phyloP scores from a whole-genome alignment of 2,797 vertebrate genomes.

The Spinus olivaceus region DNA sequence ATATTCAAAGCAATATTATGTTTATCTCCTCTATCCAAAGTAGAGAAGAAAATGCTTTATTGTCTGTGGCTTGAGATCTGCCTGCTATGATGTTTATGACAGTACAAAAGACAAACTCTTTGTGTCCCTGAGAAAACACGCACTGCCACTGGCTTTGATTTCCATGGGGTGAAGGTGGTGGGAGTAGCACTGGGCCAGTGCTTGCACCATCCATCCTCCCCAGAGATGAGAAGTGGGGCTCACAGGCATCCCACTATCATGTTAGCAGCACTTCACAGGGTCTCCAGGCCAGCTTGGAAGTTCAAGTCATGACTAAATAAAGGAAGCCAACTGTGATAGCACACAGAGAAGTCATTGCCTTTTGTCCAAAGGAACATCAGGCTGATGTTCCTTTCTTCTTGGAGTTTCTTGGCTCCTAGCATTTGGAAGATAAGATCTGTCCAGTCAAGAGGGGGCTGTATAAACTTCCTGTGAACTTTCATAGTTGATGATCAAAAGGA shows the following conservation, averaged over 20 bases:
- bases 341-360: neutral
- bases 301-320: neutral
- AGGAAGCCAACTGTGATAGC: neutral
- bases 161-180: neutral
- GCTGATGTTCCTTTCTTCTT: neutral
- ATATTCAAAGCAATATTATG: neutral
- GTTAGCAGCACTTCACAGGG: neutral
- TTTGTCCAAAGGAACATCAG: neutral
- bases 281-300: neutral
- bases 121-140: neutral
- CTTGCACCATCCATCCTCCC: neutral
- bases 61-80: neutral
- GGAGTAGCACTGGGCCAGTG: neutral
- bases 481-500: conserved; percentile 37
- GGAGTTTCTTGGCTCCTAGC: neutral
- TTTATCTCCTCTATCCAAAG: conserved; percentile 4
- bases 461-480: conserved; percentile 55
- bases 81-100: neutral
- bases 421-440: conserved; percentile 42
- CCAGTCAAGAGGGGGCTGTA: neutral
- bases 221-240: neutral
- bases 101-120: neutral
- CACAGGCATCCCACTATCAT: neutral
- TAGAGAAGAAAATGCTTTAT: neutral
- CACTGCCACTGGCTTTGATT: neutral